Evolutionary conservation across 2,797 vertebrate genomes (phyloP).

Genomic region (Anas bahamensis): DNA sequence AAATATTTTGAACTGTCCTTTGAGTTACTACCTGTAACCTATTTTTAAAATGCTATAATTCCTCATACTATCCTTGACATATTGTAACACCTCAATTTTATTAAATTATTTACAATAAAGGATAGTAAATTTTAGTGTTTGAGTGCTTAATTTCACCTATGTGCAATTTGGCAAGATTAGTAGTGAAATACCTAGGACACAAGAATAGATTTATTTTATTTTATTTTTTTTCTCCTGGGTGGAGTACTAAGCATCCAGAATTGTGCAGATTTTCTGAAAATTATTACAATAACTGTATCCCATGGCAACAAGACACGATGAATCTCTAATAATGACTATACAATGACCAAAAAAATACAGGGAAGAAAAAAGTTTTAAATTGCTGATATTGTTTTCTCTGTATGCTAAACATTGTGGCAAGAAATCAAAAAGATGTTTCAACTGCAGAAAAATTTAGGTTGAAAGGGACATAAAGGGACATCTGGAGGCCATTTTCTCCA

Average conservation of each 20-base stretch:
- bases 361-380: neutral
- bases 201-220: neutral
- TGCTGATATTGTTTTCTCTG: neutral
- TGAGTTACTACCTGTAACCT: neutral
- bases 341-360: neutral
- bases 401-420: neutral
- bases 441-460: neutral
- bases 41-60: neutral
- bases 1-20: neutral
- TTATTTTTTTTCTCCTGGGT: neutral
- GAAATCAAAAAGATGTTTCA: neutral
- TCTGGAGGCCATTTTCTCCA: neutral
- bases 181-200: neutral
- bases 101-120: neutral
- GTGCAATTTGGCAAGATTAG: neutral
- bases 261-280: neutral
- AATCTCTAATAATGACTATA: neutral
- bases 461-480: neutral
- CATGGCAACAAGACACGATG: neutral
- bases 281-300: neutral
- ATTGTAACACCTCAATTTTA: neutral
- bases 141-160: neutral
- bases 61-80: neutral
- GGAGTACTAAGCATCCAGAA: neutral
- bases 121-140: neutral